These are phyloP conservation scores for Elmis aenea DNA, from an alignment of 2,888 invertebrate genomes.

Conservation along the genomic window DNA sequence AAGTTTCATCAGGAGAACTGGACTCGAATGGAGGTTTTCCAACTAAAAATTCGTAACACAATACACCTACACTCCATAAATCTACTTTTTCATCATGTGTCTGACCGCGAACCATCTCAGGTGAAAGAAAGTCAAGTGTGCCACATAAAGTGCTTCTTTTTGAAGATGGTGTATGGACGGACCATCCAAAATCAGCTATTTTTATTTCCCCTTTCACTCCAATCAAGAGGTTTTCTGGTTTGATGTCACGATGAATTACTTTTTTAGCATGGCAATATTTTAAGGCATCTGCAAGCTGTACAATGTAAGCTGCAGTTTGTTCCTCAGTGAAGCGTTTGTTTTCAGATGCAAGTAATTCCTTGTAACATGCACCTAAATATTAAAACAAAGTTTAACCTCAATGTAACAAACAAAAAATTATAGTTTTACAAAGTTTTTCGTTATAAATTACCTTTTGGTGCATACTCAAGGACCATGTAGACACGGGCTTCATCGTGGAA, in stretches of 20 bases:
- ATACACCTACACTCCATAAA: constrained; percentile 92
- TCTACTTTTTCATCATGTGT: constrained; percentile 87
- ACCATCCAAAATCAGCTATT: constrained; percentile 98
- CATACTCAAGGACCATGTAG: constrained; percentile 93
- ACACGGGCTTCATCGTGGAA: constrained; percentile 92
- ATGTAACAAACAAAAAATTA: too few species aligned
- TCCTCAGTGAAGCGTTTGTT: constrained; percentile 73
- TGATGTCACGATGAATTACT: constrained; percentile 93
- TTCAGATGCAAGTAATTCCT: constrained; percentile 64
- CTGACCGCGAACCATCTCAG: constrained; percentile 86
- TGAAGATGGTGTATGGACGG: constrained; percentile 91
- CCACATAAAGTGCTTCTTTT: constrained; percentile 89
- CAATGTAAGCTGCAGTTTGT: constrained; percentile 72
- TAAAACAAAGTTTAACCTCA: too few species aligned
- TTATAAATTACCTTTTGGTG: constrained; percentile 69
- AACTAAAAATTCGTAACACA: constrained; percentile 90
- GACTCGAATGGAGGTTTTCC: constrained; percentile 93
- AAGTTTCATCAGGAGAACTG: constrained; percentile 68
- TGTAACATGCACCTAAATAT: constrained; percentile 83
- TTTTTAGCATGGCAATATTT: constrained; percentile 84
- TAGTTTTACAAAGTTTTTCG: too few species aligned
- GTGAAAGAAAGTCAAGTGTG: constrained; percentile 91
- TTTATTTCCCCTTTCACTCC: constrained; percentile 83
- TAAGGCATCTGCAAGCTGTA: constrained; percentile 82
- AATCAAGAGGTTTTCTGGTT: constrained; percentile 90